Evolutionary conservation across 1,140 invertebrate genomes (phyloP).

Genomic region (Plodia interpunctella): DNA sequence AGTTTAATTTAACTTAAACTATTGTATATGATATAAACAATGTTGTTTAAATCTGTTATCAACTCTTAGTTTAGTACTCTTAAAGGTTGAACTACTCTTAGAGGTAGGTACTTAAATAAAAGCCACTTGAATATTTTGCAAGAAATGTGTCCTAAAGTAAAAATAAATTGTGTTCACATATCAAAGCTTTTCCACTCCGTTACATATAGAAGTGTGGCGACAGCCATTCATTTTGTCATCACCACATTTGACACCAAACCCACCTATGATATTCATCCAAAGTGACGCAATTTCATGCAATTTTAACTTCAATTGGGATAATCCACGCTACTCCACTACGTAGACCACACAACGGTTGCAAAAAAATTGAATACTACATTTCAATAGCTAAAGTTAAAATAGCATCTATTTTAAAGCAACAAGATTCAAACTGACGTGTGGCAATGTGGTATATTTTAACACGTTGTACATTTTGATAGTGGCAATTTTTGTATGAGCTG

Average conservation of each 20-base stretch:
- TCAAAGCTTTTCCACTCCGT: slow-evolving; percentile 31
- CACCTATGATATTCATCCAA: slow-evolving; percentile 29
- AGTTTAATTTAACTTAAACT: too few relatives aligned
- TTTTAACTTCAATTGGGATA: slow-evolving; percentile 46
- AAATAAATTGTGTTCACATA: background rate
- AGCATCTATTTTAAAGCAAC: background rate
- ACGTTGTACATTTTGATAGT: slow-evolving; percentile 23
- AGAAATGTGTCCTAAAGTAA: too few relatives aligned
- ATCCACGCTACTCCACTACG: slow-evolving; percentile 46
- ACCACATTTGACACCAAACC: slow-evolving; percentile 33
- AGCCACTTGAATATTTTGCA: too few relatives aligned
- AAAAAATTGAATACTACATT: background rate
- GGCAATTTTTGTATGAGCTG: slow-evolving; percentile 17
- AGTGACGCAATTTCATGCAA: slow-evolving; percentile 63
- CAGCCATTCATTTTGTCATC: slow-evolving; percentile 46
- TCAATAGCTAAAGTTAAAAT: slow-evolving; percentile 6
- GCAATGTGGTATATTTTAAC: background rate
- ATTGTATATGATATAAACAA: too few relatives aligned
- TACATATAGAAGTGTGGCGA: slow-evolving; percentile 43
- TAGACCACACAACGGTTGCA: slow-evolving; percentile 46
- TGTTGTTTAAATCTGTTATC: too few relatives aligned
- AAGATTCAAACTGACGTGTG: background rate
- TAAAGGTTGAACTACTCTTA: too few relatives aligned
- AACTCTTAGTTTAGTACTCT: too few relatives aligned
- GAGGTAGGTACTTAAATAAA: too few relatives aligned